These are phyloP conservation scores for Yponomeuta evonymella DNA, from an alignment of 2,888 invertebrate species.

Conservation along the genomic window DNA sequence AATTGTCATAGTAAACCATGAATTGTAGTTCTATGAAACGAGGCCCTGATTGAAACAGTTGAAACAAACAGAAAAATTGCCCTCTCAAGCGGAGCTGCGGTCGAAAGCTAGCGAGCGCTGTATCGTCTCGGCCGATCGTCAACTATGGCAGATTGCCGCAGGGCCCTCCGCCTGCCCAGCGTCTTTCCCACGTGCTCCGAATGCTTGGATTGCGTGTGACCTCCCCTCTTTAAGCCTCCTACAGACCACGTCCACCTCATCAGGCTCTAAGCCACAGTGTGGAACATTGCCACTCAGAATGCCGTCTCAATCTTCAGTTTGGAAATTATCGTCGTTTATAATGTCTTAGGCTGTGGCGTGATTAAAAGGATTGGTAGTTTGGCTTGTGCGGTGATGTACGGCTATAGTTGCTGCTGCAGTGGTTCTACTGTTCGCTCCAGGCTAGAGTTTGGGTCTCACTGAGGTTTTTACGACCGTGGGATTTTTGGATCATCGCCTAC, in stretches of 20 bases:
- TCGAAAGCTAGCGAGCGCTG: slow-evolving; percentile 1
- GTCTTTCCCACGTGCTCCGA: slow-evolving; percentile 72
- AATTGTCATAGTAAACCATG: too few relatives aligned
- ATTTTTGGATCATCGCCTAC: slow-evolving; percentile 37
- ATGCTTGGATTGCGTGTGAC: slow-evolving; percentile 74
- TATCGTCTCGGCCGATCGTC: slow-evolving; percentile 64
- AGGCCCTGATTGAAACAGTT: too few relatives aligned
- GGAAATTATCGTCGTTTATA: slow-evolving; percentile 18
- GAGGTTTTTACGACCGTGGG: slow-evolving; percentile 67
- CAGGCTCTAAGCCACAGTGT: slow-evolving; percentile 15
- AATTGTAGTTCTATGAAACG: too few relatives aligned
- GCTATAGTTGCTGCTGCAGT: slow-evolving; percentile 63
- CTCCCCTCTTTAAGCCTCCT: slow-evolving; percentile 41
- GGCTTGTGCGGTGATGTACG: slow-evolving; percentile 43
- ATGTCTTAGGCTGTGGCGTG: slow-evolving; percentile 44
- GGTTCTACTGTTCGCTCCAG: slow-evolving; percentile 71
- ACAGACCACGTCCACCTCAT: slow-evolving; percentile 16
- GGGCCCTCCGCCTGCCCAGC: slow-evolving; percentile 60
- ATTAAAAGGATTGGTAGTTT: slow-evolving; percentile 33
- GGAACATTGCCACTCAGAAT: slow-evolving; percentile 9
- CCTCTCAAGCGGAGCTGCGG: not conserved
- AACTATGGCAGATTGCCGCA: slow-evolving; percentile 62
- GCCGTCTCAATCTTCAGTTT: slow-evolving; percentile 24
- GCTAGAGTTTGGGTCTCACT: slow-evolving; percentile 61
- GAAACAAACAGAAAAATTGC: not conserved